Evolutionary conservation across 2,888 invertebrate species (phyloP), one percentile per base, ranked within the genome.

Genomic region (Polydrusus tereticollis): DNA sequence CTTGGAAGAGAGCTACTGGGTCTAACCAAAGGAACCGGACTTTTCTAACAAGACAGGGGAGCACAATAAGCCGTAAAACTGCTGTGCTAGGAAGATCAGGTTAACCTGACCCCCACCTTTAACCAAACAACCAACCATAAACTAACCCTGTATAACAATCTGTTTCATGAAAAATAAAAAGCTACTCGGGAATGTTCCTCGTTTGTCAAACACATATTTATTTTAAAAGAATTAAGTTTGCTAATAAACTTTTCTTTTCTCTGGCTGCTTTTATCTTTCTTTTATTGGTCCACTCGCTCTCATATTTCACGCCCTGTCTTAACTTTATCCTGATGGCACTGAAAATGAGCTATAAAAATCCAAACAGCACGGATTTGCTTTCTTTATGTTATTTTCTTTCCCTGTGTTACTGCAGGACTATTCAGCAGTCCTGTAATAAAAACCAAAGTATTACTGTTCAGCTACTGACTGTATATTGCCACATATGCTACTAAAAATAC

Each of bases 261-360:
- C 65, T 38, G 55, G 64, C 41, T 26, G 26, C 62, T 36, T 73
- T 73, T 73, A 73, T 70, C 63, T 70, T 65, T 60, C 65, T 74
- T 74, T 75, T 75, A 75, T 75, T 72, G 75, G 75, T 75, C 75
- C 72, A 72, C 72, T 75, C 72, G 72, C 69, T 75, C 62, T 72
- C 75, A 75, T 72, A 74, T 72, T 75, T 75, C 75, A 72, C 75
- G 66, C 70, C 60, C 75, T 55, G 72, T 75, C 69, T 69, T 72
- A 75, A 72, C 73, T 68, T 75, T 71, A 74, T 65, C 68, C 74
- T 69, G 69, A 74, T 70, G 72, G 62, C 66, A 33, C 75, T 70
- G 72, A 75, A 71, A 75, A 75, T 75, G 75, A 75, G 66, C 75
- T 59, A 75, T 75, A 75, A 75, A 75, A 75, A 72, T 75, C 72